Percentiles rank a stretch among this genome's conserved stretches.
Evolutionary conservation across 1,140 invertebrate genomes (phyloP).

Genomic region (Rhopalosiphum maidis): DNA sequence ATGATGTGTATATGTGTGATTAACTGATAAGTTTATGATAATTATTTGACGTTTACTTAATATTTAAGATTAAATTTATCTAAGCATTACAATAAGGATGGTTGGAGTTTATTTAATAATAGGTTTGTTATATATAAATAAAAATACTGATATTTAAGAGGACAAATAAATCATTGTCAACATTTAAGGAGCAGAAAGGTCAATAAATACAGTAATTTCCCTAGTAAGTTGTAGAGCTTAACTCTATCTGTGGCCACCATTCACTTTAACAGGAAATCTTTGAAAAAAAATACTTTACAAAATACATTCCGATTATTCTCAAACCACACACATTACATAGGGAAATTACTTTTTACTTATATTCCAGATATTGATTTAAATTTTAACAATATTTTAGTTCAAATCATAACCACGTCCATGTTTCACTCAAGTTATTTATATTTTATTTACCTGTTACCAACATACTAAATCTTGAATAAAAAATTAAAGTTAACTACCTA

Average conservation of each 20-base stretch:
- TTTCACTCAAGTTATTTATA: background rate
- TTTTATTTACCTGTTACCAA: background rate
- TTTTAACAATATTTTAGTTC: background rate
- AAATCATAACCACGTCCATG: background rate
- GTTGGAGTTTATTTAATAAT: background rate
- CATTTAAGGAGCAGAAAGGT: conserved; percentile 4
- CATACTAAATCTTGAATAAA: background rate
- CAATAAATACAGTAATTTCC: conserved; percentile 17
- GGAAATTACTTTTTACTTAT: background rate
- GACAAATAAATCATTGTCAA: conserved; percentile 25
- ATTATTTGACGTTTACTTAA: background rate
- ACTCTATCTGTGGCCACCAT: conserved; percentile 28
- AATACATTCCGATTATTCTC: background rate
- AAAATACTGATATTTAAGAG: background rate
- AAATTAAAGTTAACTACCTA: background rate
- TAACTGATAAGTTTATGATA: background rate
- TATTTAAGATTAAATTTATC: background rate
- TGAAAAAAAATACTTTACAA: background rate
- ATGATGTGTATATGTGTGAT: background rate
- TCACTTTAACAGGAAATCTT: background rate
- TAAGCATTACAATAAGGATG: background rate
- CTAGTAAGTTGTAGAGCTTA: background rate
- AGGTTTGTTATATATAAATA: background rate
- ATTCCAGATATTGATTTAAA: background rate
- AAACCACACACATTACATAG: background rate